Evolutionary conservation across 2,797 vertebrate species (phyloP), one percentile per base, ranked within the genome.

Genomic region (Cynopterus sphinx): DNA sequence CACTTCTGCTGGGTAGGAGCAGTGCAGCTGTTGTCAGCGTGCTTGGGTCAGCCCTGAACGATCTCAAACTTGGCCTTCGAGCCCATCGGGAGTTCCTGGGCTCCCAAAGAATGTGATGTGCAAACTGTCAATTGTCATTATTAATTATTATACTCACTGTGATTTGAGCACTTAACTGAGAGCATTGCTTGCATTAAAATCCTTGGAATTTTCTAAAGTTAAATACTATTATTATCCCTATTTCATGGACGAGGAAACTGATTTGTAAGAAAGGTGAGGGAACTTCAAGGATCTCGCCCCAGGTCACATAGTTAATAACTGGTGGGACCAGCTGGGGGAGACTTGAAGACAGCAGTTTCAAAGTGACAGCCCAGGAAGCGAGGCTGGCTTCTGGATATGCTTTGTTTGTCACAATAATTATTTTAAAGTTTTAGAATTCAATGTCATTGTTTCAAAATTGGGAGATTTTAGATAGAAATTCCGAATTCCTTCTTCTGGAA

Each of bases 1-100:
- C 51, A 49, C 15, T 33, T 10, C 31, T 17, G 24, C 49, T 2
- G 2, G 7, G 21, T 11, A 39, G 15, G 39, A 55, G n/a, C 6
- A 6, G 43, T 3, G 0, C 10, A 11, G 16, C 2, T 0, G 28
- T 3, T 15, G 22, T 9, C 3, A 22, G 11, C 4, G 2, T 4
- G 33, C 39, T 19, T n/a, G 39, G 24, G 31, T 53, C 39, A 2
- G 31, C 6, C 28, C 19, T 0, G 12, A 7, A 13, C 22, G 4
- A 51, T 28, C 59, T 51, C 28, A 36, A 15, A n/a, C 28, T 6
- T 17, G 4, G 19, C 10, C 43, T 67, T 63, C 22, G 0, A 8
- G 33, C 26, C 8, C 0, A 1, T 71, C 36, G 28, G 51, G 39
- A n/a, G 13, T 33, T 31, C 46, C n/a, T 55, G 31, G n/a, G 65